Conservation (phyloP, 2,888 invertebrate species). For the Endomychus coccineus region DNA sequence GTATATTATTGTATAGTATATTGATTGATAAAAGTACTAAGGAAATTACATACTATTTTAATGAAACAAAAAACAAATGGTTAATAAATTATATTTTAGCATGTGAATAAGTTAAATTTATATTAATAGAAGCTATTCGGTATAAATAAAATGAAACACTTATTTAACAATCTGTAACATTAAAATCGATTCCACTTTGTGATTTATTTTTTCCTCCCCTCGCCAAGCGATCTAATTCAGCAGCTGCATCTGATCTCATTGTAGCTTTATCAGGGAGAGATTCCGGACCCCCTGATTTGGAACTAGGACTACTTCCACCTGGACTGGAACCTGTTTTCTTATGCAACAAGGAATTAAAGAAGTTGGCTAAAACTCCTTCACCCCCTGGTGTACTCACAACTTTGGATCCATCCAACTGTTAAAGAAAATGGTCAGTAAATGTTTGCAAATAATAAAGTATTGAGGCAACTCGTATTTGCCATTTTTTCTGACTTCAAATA, state of each 20-base stretch:
- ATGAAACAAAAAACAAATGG: no score
- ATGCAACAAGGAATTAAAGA: constrained; percentile 94
- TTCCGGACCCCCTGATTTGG: constrained; percentile 34
- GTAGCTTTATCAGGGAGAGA: constrained; percentile 59
- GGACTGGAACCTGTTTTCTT: constrained; percentile 77
- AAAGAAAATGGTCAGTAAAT: constrained; percentile 9
- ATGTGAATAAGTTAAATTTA: no score
- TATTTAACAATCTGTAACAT: constrained; percentile 44
- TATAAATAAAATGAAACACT: no score
- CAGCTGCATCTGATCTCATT: constrained; percentile 83
- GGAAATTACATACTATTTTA: no score
- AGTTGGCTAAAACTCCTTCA: constrained; percentile 93
- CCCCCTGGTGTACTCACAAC: constrained; percentile 70
- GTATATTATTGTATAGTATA: no score
- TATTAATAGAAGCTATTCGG: no score
- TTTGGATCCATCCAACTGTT: constrained; percentile 67
- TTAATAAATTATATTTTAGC: no score
- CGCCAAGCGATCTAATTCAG: constrained; percentile 84
- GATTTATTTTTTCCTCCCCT: constrained; percentile 56
- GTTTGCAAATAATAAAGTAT: no score
- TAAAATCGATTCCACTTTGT: constrained; percentile 47
- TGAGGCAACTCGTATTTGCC: no score
- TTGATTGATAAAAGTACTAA: no score
- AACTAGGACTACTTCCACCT: constrained; percentile 44
- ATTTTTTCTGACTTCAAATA: no score